Conservation (phyloP, 2,113 vertebrate species). For the Corvus moneduloides region DNA sequence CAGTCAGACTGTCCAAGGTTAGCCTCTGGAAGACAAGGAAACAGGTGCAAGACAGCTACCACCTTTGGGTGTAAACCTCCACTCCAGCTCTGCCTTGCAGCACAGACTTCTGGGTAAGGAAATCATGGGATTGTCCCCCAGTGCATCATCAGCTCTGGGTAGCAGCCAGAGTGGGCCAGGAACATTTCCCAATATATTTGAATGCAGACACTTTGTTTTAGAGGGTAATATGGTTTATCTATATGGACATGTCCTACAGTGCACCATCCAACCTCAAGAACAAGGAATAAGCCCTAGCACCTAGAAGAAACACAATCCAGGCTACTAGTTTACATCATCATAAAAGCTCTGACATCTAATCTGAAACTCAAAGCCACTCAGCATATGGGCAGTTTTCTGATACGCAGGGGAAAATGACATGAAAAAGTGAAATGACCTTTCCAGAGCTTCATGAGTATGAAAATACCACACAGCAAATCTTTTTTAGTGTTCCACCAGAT, state of each 20-base stretch:
- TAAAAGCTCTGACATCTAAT: neutral
- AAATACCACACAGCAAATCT: neutral
- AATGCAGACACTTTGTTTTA: neutral
- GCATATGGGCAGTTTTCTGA: neutral
- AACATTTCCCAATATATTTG: fast-evolving
- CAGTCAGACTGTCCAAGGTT: conserved; percentile 79
- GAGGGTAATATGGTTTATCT: neutral
- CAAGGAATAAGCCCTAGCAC: neutral
- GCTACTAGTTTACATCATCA: neutral
- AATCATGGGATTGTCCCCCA: neutral
- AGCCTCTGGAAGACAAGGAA: conserved; percentile 74
- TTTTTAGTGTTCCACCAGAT: neutral
- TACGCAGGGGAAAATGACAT: neutral
- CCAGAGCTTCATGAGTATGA: neutral
- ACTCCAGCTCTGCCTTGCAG: neutral
- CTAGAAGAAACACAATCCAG: neutral
- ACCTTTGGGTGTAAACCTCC: neutral
- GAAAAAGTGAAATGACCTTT: neutral
- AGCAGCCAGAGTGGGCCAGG: neutral
- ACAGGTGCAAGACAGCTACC: neutral
- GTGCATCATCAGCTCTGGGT: neutral
- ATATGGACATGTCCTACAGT: neutral
- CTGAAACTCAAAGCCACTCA: neutral
- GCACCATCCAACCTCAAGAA: neutral
- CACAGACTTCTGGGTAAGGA: neutral